These are phyloP conservation scores for Strix uralensis DNA, from an alignment of 2,113 vertebrate genomes.

Conservation along the genomic window DNA sequence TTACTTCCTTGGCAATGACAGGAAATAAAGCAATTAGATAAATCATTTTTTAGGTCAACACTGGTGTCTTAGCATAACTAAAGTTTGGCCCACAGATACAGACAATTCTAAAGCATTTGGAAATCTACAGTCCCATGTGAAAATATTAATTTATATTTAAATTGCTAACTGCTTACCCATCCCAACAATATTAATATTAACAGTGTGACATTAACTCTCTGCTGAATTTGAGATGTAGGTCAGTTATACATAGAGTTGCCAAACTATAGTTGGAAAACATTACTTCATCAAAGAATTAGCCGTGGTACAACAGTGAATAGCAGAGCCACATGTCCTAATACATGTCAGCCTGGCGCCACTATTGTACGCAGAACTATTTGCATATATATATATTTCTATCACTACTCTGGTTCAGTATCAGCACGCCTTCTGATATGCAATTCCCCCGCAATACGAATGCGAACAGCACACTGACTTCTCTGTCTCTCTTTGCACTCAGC, in stretches of 20 bases:
- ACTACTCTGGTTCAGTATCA: conserved; percentile 26
- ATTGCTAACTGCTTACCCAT: conserved; percentile 57
- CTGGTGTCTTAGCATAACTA: conserved; percentile 46
- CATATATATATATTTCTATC: conserved; percentile 17
- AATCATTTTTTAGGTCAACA: conserved; percentile 64
- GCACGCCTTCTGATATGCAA: background rate
- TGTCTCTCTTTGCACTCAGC: background rate
- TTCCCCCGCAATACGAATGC: background rate
- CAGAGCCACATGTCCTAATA: conserved; percentile 41
- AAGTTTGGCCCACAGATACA: conserved; percentile 25
- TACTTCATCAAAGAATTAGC: conserved; percentile 65
- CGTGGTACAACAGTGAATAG: conserved; percentile 38
- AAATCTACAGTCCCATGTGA: conserved; percentile 49
- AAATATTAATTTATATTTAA: conserved; percentile 60
- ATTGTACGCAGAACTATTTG: conserved; percentile 43
- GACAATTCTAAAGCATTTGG: conserved; percentile 37
- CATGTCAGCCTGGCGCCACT: conserved; percentile 57
- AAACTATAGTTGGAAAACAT: conserved; percentile 60
- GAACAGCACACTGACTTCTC: conserved; percentile 24
- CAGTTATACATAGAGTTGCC: conserved; percentile 31
- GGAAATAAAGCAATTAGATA: conserved; percentile 65
- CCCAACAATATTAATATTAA: conserved; percentile 58
- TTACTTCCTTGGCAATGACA: conserved; percentile 49
- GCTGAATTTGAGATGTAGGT: conserved; percentile 52
- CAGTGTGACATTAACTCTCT: conserved; percentile 57